Evolutionary conservation across 2,888 invertebrate species (phyloP).

Genomic region (Stenotaenia linearis): DNA sequence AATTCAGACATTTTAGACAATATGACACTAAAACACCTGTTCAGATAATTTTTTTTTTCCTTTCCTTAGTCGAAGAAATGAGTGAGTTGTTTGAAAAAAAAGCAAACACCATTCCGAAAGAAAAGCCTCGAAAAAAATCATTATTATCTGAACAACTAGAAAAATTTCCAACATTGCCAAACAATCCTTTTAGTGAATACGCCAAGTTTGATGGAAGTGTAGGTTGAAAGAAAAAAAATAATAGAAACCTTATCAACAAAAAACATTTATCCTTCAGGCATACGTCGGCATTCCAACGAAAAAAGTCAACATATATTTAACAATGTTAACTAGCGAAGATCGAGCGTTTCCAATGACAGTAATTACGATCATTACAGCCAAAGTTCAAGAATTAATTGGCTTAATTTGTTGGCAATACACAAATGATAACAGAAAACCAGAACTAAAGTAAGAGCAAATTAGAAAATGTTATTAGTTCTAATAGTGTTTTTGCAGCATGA

Average conservation of each 20-base stretch:
- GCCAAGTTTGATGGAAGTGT: conserved; percentile 83
- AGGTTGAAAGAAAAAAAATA: conserved; percentile 34
- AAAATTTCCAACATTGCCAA: conserved; percentile 67
- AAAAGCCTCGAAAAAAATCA: conserved; percentile 49
- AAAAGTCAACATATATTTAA: conserved; percentile 82
- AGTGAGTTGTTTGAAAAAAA: conserved; percentile 41
- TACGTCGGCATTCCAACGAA: conserved; percentile 72
- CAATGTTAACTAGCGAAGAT: conserved; percentile 74
- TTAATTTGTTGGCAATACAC: conserved; percentile 68
- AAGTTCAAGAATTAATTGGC: conserved; percentile 82
- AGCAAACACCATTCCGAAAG: conserved; percentile 60
- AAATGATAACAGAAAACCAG: conserved; percentile 56
- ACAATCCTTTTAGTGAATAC: conserved; percentile 82
- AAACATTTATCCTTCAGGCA: conserved; percentile 44
- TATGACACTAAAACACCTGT: too few species aligned
- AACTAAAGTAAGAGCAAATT: conserved; percentile 45
- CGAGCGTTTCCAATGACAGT: conserved; percentile 78
- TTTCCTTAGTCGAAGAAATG: conserved; percentile 38
- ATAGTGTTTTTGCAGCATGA: neutral
- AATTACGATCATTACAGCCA: conserved; percentile 73
- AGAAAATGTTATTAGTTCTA: neutral
- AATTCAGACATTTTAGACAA: too few species aligned
- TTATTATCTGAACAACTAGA: conserved; percentile 68
- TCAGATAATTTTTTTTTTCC: neutral
- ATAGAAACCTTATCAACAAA: neutral